Evolutionary conservation across 92 coral and sea anemone species (phyloP).

Genomic region (Virgularia gustaviana): DNA sequence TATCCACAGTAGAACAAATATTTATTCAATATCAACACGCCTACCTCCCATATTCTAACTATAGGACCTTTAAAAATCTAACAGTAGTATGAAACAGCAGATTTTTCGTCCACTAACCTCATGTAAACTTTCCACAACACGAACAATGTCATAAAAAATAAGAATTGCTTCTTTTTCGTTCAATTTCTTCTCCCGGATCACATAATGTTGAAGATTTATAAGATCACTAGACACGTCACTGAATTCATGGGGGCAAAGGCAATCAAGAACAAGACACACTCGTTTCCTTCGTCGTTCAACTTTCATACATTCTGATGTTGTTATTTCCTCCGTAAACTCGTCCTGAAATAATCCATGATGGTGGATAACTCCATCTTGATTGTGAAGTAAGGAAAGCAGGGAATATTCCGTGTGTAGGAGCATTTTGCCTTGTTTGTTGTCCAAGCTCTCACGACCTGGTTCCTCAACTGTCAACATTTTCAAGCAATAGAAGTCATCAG

Average conservation of each 20-base stretch:
- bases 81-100: too few species aligned
- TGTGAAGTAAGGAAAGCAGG: conserved; percentile 78
- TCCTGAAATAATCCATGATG: conserved; percentile 95
- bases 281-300: conserved; percentile 67
- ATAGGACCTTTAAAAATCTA: too few species aligned
- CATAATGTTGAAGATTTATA: conserved; percentile 94
- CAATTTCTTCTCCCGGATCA: conserved; percentile 86
- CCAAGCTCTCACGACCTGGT: conserved; percentile 90
- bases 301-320: conserved; percentile 36
- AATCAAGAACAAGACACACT: conserved; percentile 83
- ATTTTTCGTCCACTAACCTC: conserved; percentile 56
- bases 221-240: conserved; percentile 83
- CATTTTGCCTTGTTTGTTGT: conserved; percentile 98
- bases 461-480: conserved; percentile 89
- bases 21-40: neutral
- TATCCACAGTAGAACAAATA: neutral
- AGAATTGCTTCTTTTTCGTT: conserved; percentile 89
- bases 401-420: conserved; percentile 93
- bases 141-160: conserved; percentile 88
- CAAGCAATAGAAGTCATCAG: conserved; percentile 93
- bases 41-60: neutral
- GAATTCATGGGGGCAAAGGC: conserved; percentile 94
- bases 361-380: conserved; percentile 97
- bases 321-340: conserved; percentile 77
- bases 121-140: conserved; percentile 95